Conservation (phyloP, 2,888 invertebrate genomes). For the Perizoma affinitatum region DNA sequence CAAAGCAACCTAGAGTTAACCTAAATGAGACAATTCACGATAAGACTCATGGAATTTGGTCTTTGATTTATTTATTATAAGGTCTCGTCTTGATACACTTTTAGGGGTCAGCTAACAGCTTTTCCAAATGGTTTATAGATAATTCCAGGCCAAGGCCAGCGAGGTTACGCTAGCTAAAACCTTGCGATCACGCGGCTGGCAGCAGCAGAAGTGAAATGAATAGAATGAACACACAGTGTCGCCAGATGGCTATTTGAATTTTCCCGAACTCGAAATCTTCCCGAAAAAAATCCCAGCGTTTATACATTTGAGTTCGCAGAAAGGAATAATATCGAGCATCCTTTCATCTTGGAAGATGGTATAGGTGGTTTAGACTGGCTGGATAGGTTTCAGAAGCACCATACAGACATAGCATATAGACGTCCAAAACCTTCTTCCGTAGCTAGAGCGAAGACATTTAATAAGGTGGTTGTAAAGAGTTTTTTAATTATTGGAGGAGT, state of each 20-base stretch:
- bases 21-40: not conserved
- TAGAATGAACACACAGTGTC: not conserved
- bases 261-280: too few relatives aligned
- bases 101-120: not conserved
- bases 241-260: not conserved
- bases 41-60: slow-evolving; percentile 6
- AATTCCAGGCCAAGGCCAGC: slow-evolving; percentile 53
- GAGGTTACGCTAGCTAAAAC: slow-evolving; percentile 26
- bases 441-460: too few relatives aligned
- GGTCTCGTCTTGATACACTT: slow-evolving; percentile 18
- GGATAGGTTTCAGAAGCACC: too few relatives aligned
- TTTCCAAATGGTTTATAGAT: slow-evolving; percentile 11
- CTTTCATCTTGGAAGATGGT: too few relatives aligned
- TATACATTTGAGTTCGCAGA: too few relatives aligned
- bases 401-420: too few relatives aligned
- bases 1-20: slow-evolving; percentile 5
- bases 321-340: too few relatives aligned
- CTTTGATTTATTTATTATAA: not conserved
- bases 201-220: slow-evolving; percentile 47
- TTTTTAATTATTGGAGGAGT: too few relatives aligned
- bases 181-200: slow-evolving; percentile 48
- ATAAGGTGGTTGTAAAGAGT: too few relatives aligned
- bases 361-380: too few relatives aligned
- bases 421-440: too few relatives aligned
- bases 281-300: too few relatives aligned